Evolutionary conservation across 2,797 vertebrate genomes (phyloP).

Genomic region (Moxostoma hubbsi): DNA sequence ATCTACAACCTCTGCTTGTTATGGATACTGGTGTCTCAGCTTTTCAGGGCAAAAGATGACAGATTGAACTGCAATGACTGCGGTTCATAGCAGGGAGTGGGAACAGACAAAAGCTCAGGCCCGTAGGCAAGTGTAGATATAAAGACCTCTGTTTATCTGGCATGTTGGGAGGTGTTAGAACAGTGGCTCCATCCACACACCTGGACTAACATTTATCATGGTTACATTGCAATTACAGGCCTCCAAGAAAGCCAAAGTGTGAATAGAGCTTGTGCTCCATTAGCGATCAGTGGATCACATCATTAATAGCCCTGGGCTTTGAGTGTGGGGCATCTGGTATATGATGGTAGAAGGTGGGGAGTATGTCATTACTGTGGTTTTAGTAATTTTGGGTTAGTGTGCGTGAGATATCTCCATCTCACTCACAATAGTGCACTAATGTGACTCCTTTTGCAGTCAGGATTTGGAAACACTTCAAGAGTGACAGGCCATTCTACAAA

Average conservation of each 20-base stretch:
- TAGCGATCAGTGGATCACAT: conserved; percentile 42
- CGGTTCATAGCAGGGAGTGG: conserved; percentile 43
- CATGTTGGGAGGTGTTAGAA: conserved; percentile 62
- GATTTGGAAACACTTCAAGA: not conserved
- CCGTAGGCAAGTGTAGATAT: conserved; percentile 33
- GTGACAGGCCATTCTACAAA: not conserved
- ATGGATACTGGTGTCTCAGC: conserved; percentile 43
- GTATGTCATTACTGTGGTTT: conserved; percentile 43
- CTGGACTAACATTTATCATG: conserved; percentile 71
- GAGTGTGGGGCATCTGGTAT: conserved; percentile 32
- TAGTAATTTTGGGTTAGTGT: conserved; percentile 17
- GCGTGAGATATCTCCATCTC: conserved; percentile 23
- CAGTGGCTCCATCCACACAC: conserved; percentile 62
- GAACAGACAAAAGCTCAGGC: conserved; percentile 60
- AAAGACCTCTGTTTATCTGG: conserved; percentile 52
- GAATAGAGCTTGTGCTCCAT: conserved; percentile 38
- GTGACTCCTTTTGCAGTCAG: conserved; percentile 16
- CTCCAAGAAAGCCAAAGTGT: conserved; percentile 51
- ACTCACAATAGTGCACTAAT: not conserved
- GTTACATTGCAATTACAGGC: conserved; percentile 70
- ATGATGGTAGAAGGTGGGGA: not conserved
- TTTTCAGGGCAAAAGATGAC: conserved; percentile 48
- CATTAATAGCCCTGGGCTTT: conserved; percentile 43
- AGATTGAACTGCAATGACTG: conserved; percentile 49
- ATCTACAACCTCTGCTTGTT: conserved; percentile 38